A percentile compares a stretch with the other conserved stretches of the same genome.
Evolutionary conservation across 2,888 invertebrate species (phyloP).

Genomic region (Caenorhabditis sinica): DNA sequence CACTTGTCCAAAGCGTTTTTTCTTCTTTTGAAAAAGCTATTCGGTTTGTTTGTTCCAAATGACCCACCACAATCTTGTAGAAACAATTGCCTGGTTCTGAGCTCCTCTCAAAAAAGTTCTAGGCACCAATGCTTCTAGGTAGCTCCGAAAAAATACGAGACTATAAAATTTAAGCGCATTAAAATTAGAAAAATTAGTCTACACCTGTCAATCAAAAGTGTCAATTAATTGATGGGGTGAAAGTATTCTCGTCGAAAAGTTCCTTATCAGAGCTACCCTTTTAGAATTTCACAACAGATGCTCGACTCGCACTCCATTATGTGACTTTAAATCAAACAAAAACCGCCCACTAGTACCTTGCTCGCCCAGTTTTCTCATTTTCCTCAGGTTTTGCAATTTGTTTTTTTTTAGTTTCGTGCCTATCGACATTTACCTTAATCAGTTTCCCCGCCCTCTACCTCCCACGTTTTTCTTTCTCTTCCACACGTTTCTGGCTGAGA

Average conservation of each 20-base stretch:
- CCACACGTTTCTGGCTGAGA: neutral
- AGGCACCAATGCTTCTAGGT: too few relatives aligned
- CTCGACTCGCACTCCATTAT: neutral
- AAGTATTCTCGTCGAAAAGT: neutral
- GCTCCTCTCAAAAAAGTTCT: neutral
- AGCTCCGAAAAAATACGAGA: neutral
- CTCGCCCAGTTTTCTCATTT: neutral
- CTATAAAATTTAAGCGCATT: too few relatives aligned
- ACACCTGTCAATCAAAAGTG: too few relatives aligned
- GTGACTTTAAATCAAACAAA: neutral
- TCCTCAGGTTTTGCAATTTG: conserved; percentile 13
- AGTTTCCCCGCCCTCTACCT: conserved; percentile 24
- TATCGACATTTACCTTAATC: conserved; percentile 35
- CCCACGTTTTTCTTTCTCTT: conserved; percentile 18
- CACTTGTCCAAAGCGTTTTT: conserved; percentile 8
- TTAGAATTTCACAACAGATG: neutral
- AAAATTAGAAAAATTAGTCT: too few relatives aligned
- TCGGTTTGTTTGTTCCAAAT: conserved; percentile 37
- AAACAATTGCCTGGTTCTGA: conserved; percentile 35
- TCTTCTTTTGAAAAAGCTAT: conserved; percentile 6
- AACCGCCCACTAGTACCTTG: neutral
- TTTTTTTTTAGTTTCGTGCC: too few relatives aligned
- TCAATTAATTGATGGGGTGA: too few relatives aligned
- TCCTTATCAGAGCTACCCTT: neutral
- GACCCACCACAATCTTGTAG: conserved; percentile 20